These are phyloP conservation scores for Redunca redunca DNA, from an alignment of 2,113 vertebrate species.

Conservation along the genomic window DNA sequence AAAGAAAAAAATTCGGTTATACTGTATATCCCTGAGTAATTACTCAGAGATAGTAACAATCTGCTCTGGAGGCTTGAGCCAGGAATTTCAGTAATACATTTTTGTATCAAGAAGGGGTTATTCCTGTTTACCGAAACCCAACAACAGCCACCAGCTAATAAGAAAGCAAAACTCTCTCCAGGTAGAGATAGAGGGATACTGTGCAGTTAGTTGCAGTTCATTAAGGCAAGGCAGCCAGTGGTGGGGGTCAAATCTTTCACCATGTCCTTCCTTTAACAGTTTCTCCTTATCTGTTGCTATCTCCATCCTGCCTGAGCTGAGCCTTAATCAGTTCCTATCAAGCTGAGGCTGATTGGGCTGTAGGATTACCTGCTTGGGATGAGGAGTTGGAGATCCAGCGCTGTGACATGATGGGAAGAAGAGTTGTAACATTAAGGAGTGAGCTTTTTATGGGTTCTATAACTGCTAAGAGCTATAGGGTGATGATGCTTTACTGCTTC, in stretches of 20 bases:
- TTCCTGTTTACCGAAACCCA: background rate
- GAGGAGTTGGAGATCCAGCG: conserved; percentile 43
- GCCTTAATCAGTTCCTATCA: background rate
- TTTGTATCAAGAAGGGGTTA: background rate
- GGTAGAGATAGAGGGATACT: background rate
- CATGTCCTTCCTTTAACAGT: background rate
- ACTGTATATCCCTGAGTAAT: background rate
- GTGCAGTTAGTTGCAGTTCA: background rate
- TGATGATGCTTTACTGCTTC: conserved; percentile 54
- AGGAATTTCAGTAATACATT: conserved; percentile 20
- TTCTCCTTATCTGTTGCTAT: background rate
- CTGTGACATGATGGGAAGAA: background rate
- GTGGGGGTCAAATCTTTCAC: background rate
- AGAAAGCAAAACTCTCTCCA: background rate
- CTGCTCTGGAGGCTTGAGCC: background rate
- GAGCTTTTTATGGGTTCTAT: background rate
- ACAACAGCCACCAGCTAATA: background rate
- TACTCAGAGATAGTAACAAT: conserved; percentile 1
- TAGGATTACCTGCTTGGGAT: conserved; percentile 20
- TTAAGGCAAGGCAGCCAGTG: background rate
- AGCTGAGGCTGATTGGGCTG: background rate
- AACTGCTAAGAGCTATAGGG: background rate
- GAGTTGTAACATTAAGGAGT: background rate
- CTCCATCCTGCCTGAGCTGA: conserved; percentile 60
- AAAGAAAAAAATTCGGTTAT: background rate